phyloP scores from a whole-genome alignment of 2,797 vertebrate genomes.

The Anguilla pacifica region DNA sequence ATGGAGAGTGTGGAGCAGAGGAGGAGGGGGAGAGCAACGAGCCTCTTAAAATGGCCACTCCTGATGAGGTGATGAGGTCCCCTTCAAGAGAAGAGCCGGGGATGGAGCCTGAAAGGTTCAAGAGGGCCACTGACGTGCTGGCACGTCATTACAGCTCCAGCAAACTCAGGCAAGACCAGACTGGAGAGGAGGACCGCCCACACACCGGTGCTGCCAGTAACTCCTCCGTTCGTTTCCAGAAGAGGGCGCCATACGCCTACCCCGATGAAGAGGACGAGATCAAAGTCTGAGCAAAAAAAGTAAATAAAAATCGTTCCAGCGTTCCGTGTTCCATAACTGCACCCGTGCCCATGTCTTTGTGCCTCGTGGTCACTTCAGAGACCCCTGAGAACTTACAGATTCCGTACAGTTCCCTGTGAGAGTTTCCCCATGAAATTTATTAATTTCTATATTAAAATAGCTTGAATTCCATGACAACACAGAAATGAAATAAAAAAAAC shows the following conservation, averaged over 20 bases:
- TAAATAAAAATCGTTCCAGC: neutral
- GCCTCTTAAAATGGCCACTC: conserved; percentile 50
- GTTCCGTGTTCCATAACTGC: no score
- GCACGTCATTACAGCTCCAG: conserved; percentile 70
- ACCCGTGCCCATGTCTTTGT: neutral
- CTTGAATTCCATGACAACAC: neutral
- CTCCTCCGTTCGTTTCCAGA: conserved; percentile 48
- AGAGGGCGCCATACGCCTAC: conserved; percentile 76
- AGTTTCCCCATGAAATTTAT: neutral
- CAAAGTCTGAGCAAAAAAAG: conserved; percentile 77
- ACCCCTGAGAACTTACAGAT: neutral
- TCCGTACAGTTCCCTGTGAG: neutral
- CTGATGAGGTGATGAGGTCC: conserved; percentile 51
- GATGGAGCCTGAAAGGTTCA: conserved; percentile 75
- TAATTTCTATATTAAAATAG: neutral
- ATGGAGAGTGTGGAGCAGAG: conserved; percentile 57
- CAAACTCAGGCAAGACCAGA: conserved; percentile 50
- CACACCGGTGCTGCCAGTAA: conserved; percentile 33
- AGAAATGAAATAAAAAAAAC: neutral
- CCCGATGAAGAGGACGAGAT: conserved; percentile 88
- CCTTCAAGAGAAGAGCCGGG: conserved; percentile 46
- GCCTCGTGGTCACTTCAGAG: neutral
- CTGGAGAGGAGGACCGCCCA: conserved; percentile 52
- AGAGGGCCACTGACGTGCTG: conserved; percentile 69
- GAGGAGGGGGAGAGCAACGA: conserved; percentile 50